Conservation (phyloP, 2,888 invertebrate genomes). For the Ormia ochracea region DNA sequence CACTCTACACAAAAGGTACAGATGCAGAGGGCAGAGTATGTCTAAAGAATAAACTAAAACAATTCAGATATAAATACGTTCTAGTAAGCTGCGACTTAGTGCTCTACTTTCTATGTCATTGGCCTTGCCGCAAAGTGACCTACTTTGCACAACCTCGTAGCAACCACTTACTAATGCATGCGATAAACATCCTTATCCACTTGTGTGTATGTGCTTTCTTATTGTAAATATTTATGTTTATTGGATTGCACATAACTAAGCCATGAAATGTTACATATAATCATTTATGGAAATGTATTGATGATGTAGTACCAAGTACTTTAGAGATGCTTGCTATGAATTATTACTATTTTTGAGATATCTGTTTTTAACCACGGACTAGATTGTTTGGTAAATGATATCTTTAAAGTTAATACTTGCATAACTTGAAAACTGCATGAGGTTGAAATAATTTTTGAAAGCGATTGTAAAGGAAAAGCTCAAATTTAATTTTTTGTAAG, state of each 20-base stretch:
- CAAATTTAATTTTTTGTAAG: too few species aligned
- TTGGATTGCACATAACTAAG: not conserved
- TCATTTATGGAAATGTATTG: not conserved
- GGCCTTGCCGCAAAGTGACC: conserved; percentile 35
- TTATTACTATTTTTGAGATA: not conserved
- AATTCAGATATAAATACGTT: not conserved
- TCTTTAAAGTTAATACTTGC: not conserved
- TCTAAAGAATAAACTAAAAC: not conserved
- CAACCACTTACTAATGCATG: not conserved
- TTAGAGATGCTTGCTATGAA: not conserved
- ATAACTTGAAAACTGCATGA: not conserved
- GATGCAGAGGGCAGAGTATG: not conserved
- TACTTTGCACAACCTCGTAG: not conserved
- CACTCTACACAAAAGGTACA: not conserved
- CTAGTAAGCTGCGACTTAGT: conserved; percentile 4
- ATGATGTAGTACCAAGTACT: not conserved
- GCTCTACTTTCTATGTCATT: conserved; percentile 24
- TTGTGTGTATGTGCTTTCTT: not conserved
- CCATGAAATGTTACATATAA: not conserved
- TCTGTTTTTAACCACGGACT: not conserved
- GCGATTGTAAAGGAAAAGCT: not conserved
- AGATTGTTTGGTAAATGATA: not conserved
- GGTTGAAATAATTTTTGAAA: too few species aligned
- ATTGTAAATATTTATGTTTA: not conserved
- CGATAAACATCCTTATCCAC: not conserved